A percentile compares a stretch with the other conserved stretches of the same genome.
Conservation (phyloP, 2,797 vertebrate species). For the Leptoclinus maculatus region DNA sequence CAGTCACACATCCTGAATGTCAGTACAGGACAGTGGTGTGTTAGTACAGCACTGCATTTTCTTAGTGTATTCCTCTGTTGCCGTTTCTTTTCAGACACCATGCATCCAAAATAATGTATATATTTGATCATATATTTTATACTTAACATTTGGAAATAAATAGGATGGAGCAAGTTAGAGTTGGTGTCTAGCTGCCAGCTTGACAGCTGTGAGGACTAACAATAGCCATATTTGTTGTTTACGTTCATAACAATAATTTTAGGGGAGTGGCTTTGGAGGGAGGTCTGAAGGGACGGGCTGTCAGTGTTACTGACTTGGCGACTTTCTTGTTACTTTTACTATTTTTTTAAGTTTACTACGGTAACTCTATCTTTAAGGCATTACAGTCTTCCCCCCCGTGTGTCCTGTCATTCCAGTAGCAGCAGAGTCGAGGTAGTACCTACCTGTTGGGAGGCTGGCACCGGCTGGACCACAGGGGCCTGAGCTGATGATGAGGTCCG, state of each 20-base stretch:
- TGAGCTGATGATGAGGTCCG: conserved; percentile 89
- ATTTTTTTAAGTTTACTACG: background rate
- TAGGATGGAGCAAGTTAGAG: background rate
- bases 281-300: background rate
- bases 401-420: conserved; percentile 18
- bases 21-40: background rate
- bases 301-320: background rate
- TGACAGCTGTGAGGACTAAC: background rate
- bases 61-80: conserved; percentile 20
- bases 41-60: conserved; percentile 12
- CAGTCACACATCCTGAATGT: background rate
- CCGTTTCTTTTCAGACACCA: background rate
- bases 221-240: background rate
- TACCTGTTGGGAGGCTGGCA: conserved; percentile 97
- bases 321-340: background rate
- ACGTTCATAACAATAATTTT: background rate
- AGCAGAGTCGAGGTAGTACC: conserved; percentile 11
- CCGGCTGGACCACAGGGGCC: conserved; percentile 92
- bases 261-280: background rate
- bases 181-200: too few species aligned
- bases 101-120: too few species aligned
- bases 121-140: background rate
- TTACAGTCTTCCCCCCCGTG: conserved; percentile 3
- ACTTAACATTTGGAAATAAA: conserved; percentile 2
- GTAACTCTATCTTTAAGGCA: conserved; percentile 5